phyloP scores from a whole-genome alignment of 1,140 invertebrate species.

The Drosophila teissieri region DNA sequence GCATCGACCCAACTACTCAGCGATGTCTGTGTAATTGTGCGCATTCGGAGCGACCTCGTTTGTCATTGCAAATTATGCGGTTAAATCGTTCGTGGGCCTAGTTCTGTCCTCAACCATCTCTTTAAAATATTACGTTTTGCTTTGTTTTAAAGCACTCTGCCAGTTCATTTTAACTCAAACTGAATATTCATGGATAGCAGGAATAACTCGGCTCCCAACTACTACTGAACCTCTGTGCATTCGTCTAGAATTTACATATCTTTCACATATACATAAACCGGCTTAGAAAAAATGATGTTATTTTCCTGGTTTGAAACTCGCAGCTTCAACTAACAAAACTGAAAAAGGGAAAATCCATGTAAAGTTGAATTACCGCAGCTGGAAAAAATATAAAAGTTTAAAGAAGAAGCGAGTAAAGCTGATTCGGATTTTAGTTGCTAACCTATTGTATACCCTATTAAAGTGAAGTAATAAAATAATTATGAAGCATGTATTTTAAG shows the following conservation, averaged over 20 bases:
- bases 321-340: slow-evolving; percentile 17
- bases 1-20: slow-evolving; percentile 2
- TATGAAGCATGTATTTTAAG: background rate
- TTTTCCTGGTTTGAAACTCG: slow-evolving; percentile 33
- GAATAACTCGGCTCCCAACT: slow-evolving; percentile 32
- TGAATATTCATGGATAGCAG: slow-evolving; percentile 65
- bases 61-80: slow-evolving; percentile 83
- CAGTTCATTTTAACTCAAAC: slow-evolving; percentile 7
- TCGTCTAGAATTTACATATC: slow-evolving; percentile 65
- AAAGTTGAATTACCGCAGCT: slow-evolving; percentile 34
- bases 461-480: no score
- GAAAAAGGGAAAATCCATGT: slow-evolving; percentile 11
- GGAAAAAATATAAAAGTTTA: slow-evolving; percentile 21
- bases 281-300: slow-evolving; percentile 12
- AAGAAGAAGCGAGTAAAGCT: background rate
- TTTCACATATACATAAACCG: slow-evolving; percentile 40
- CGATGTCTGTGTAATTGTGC: slow-evolving; percentile 73
- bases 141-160: slow-evolving; percentile 1
- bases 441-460: slow-evolving; percentile 10
- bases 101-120: slow-evolving; percentile 15
- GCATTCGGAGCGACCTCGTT: slow-evolving; percentile 69
- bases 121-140: slow-evolving; percentile 21
- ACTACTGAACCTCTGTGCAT: slow-evolving; percentile 27
- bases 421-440: slow-evolving; percentile 2
- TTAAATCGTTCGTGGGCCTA: slow-evolving; percentile 74